phyloP scores from a whole-genome alignment of 2,888 invertebrate genomes.

The Brenthis hecate region DNA sequence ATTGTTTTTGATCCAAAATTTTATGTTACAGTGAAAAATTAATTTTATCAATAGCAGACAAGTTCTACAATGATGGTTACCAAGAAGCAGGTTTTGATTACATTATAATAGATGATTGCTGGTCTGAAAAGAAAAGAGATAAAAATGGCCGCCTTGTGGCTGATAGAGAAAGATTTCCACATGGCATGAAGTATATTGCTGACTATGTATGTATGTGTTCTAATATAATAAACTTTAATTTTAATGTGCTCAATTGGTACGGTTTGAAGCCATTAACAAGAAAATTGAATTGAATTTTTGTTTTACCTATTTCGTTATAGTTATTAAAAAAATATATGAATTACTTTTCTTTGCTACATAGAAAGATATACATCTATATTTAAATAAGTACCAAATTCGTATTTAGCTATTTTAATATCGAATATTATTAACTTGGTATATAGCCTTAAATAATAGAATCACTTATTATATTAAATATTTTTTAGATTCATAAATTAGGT shows the following conservation, averaged over 20 bases:
- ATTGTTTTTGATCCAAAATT: not conserved
- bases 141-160: slow-evolving; percentile 81
- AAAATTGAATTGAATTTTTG: no score
- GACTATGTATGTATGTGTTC: slow-evolving; percentile 85
- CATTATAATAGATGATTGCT: slow-evolving; percentile 89
- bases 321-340: no score
- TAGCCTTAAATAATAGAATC: no score
- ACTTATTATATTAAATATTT: not conserved
- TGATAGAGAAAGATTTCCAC: slow-evolving; percentile 86
- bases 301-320: no score
- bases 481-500: slow-evolving; percentile 86
- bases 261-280: no score
- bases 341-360: no score
- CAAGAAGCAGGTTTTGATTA: slow-evolving; percentile 88
- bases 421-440: no score
- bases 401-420: no score
- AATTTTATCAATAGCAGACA: slow-evolving; percentile 83
- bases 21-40: slow-evolving; percentile 80
- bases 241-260: not conserved
- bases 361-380: no score
- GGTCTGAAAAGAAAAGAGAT: slow-evolving; percentile 85
- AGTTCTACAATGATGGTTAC: slow-evolving; percentile 86
- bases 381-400: no score
- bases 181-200: slow-evolving; percentile 86
- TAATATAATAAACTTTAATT: not conserved